Evolutionary conservation across 1,140 invertebrate species (phyloP), one percentile per base, ranked within the genome.

Genomic region (Adelges cooleyi): DNA sequence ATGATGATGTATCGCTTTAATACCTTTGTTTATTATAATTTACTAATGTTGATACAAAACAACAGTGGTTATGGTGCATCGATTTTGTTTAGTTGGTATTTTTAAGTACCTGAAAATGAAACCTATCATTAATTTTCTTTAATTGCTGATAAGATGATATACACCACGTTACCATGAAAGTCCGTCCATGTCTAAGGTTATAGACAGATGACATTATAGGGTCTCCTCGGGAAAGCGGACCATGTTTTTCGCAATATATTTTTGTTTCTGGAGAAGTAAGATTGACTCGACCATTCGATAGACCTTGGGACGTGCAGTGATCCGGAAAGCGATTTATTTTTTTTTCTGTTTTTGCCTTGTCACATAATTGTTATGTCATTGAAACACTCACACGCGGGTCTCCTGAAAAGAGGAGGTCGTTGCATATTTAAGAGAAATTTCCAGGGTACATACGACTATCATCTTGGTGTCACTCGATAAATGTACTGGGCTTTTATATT

Each of bases 101-200:
- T n/a, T n/a, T n/a, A n/a, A n/a, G n/a, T n/a, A n/a, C n/a, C n/a
- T n/a, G n/a, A n/a, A n/a, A n/a, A n/a, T n/a, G n/a, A n/a, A n/a
- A n/a, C n/a, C n/a, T n/a, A n/a, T n/a, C n/a, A n/a, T n/a, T n/a
- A n/a, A n/a, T n/a, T n/a, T n/a, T n/a, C n/a, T n/a, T n/a, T n/a
- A n/a, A n/a, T n/a, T n/a, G n/a, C n/a, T n/a, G n/a, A n/a, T n/a
- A n/a, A n/a, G n/a, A n/a, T n/a, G n/a, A n/a, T n/a, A n/a, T n/a
- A n/a, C n/a, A n/a, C n/a, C n/a, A n/a, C n/a, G n/a, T 44, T 56
- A 27, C 42, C 23, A 46, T 8, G 23, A 18, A 18, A 29, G 40
- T 59, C 44, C 54, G 42, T 44, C 44, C 54, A 33, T 46, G 40
- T 29, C 42, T 62, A 42, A 62, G 42, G 56, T 62, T 62, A 62